Base-by-base conservation (phyloP, 1,140 invertebrate species). In the Zaprionus gabonicus region DNA sequence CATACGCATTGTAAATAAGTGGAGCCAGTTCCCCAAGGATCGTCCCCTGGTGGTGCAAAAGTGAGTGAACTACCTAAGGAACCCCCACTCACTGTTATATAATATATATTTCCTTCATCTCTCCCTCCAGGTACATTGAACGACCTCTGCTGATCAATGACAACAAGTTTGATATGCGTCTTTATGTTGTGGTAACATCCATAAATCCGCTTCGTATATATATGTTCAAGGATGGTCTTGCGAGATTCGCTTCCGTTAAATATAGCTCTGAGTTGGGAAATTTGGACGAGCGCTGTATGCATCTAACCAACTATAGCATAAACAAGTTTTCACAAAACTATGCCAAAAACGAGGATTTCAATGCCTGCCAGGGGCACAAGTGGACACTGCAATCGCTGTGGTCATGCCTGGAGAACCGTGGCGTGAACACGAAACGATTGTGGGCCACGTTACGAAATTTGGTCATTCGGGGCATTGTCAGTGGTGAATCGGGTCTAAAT, bases 251-350 rank as follows among this genome's bases (percentile, higher is more conserved):
- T 5, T 98, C 97, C 94, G 97, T 97, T 3, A 97, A 97, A 92
- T 98, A 98, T 93, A 97, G 95, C 76, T 95, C 96, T 60, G 96
- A 97, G 85, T 93, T 96, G 41, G 95, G 96, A 71, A 96, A 95
- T 73, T 94, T 98, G 60, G 95, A 95, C 90, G 97, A 99, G 93
- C 95, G 97, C 55, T 99, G 97, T 93, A 99, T 99, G 97, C 99
- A 99, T 94, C 94, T 99, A 74, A 99, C 99, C 28, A 99, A 99
- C 94, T 99, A 99, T 93, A 99, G 97, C 82, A 97, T 99, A 76
- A 99, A 99, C 93, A 99, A 99, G 94, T 94, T 97, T 59, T 98
- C 96, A 57, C 95, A 96, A 71, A 95, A 96, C 34, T 98, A 98
- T 93, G 96, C 96, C 2, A 95, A 95, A 70, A 98, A 98, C 93